A percentile compares a stretch with the other conserved stretches of the same genome.
Evolutionary conservation across 2,113 vertebrate species (phyloP).

Genomic region (Zapus hudsonius): DNA sequence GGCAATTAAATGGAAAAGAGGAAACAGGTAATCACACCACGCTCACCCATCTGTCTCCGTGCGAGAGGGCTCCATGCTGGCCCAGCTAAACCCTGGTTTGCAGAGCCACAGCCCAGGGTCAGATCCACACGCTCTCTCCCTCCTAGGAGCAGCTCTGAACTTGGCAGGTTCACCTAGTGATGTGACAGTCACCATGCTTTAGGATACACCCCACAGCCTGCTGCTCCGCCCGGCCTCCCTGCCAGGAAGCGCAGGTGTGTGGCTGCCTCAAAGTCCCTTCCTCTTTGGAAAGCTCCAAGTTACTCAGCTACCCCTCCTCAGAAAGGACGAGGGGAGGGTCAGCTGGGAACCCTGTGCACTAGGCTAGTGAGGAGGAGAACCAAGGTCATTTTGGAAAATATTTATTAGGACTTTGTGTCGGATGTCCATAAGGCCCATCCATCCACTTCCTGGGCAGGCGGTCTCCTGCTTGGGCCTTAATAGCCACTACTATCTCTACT

Average conservation of each 20-base stretch:
- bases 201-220: no score
- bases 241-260: accelerated
- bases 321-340: neutral
- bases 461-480: neutral
- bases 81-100: neutral
- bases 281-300: accelerated
- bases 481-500: neutral
- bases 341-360: neutral
- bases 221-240: accelerated
- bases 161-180: no score
- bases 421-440: accelerated
- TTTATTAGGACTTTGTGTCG: neutral
- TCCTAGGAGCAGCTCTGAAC: neutral
- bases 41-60: neutral
- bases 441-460: neutral
- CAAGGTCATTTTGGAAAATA: neutral
- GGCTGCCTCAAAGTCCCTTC: accelerated
- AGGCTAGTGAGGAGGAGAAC: neutral
- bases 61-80: accelerated
- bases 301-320: neutral
- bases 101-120: neutral
- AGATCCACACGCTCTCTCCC: neutral
- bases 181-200: no score
- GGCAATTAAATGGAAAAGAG: neutral
- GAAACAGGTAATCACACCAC: accelerated